These are phyloP conservation scores for Epizoanthus rinbou DNA, from an alignment of 92 coral and sea anemone genomes.

Conservation along the genomic window DNA sequence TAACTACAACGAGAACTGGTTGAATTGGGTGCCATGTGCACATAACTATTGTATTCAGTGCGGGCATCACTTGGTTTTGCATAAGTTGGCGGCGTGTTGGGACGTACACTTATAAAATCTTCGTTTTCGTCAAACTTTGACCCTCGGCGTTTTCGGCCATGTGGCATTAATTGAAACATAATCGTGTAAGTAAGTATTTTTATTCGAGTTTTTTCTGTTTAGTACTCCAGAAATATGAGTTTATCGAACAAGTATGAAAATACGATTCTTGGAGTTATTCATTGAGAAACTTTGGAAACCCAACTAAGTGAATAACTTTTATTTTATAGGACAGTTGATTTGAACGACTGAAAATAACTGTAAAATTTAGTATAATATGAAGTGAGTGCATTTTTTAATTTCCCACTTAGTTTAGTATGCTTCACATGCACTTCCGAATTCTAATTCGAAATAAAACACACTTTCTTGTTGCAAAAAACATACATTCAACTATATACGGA, in stretches of 20 bases:
- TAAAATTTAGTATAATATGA: too few species aligned
- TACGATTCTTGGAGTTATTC: background rate
- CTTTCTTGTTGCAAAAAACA: background rate
- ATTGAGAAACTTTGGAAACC: background rate
- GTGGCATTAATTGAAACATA: slow-evolving; percentile 38
- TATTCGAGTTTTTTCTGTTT: background rate
- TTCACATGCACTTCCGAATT: background rate
- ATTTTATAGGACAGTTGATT: background rate
- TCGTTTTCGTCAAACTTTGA: slow-evolving; percentile 24
- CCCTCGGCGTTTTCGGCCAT: slow-evolving; percentile 36
- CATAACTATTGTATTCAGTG: slow-evolving; percentile 17
- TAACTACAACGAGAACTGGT: background rate
- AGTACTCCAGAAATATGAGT: background rate
- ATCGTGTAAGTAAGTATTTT: too few species aligned
- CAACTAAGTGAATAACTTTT: background rate
- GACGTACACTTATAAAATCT: slow-evolving; percentile 11
- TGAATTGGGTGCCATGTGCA: slow-evolving; percentile 44
- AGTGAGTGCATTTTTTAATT: too few species aligned
- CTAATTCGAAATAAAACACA: background rate
- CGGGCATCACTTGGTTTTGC: slow-evolving; percentile 28
- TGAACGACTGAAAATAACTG: too few species aligned
- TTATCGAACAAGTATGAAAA: background rate
- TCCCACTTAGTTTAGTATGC: background rate
- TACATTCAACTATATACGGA: too few species aligned
- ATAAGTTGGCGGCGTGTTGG: slow-evolving; percentile 30